Base-by-base conservation (phyloP, 1,140 invertebrate species). In the Temnothorax longispinosus region DNA sequence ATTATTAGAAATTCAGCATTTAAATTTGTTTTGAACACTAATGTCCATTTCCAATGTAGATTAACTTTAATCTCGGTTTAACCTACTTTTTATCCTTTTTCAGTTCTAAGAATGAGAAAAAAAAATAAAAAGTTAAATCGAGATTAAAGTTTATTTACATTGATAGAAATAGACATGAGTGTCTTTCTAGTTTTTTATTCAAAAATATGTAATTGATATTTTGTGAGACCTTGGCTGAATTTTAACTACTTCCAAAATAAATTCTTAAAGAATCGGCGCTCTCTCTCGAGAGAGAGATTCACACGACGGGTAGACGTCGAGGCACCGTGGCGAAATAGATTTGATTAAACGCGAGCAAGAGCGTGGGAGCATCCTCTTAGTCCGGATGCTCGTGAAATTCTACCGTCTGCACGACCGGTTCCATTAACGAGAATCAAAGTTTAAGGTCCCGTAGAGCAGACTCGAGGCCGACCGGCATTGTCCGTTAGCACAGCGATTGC, bases 261-360 rank as follows among this genome's bases (percentile, higher is more conserved):
- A 32, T 38, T 8, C 15, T 52, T n/a, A 50, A 38, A 38, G 3
- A 72, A 35, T 35, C 18, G 21, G 7, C 13, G 35, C 11, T 47
- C 60, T 35, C 18, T 21, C 15, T 2, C n/a, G 11, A 21, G 18
- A 11, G 11, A 15, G 47, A 21, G 18, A 11, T 35, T 35, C 10
- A 4, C 21, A 5, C 38, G 38, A 58, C 38, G 32, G 32, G 44
- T 75, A 60, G 69, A 84, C 78, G 21, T 56, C 41, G 41, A 47
- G 80, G 69, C 80, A 75, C 54, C 44, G 27, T 62, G 32, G 41
- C 47, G 38, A 85, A 44, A 85, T 85, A 78, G 82, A 67, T 86
- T 50, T 67, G 75, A 86, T 86, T 67, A 67, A 78, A 80, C 18
- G 41, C 47, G 52, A 77, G 64, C 60, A 50, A 27, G 52, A 86